Conservation (phyloP, 2,888 invertebrate genomes). For the Aphodius sticticus region DNA sequence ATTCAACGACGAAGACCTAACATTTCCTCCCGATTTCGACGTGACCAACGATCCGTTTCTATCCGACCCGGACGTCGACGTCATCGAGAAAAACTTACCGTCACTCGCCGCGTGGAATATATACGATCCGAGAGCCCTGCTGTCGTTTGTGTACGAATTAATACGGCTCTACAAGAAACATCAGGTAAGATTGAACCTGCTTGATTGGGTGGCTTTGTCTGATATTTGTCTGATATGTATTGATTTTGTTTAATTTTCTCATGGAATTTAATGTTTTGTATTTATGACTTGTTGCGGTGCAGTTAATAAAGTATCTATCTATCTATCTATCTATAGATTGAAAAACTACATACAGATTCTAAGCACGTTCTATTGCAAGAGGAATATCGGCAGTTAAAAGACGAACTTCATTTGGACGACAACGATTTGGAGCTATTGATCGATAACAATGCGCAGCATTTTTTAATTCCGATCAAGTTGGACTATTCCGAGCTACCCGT, state of each 20-base stretch:
- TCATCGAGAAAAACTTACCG: slow-evolving; percentile 64
- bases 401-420: slow-evolving; percentile 51
- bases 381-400: slow-evolving; percentile 70
- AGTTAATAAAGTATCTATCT: too few species aligned
- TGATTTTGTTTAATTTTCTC: too few species aligned
- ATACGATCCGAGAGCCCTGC: slow-evolving; percentile 66
- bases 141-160: slow-evolving; percentile 70
- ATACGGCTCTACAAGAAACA: slow-evolving; percentile 68
- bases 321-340: slow-evolving; percentile 43
- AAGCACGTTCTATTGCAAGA: slow-evolving; percentile 54
- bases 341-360: slow-evolving; percentile 43
- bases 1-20: slow-evolving; percentile 65
- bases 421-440: slow-evolving; percentile 74
- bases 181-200: slow-evolving; percentile 62
- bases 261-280: too few species aligned
- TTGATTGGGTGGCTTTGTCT: not conserved
- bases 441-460: slow-evolving; percentile 66
- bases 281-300: too few species aligned
- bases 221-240: too few species aligned
- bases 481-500: slow-evolving; percentile 71
- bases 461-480: slow-evolving; percentile 71
- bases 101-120: slow-evolving; percentile 73
- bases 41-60: slow-evolving; percentile 75
- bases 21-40: slow-evolving; percentile 76
- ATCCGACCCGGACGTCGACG: slow-evolving; percentile 65